Conservation (phyloP, 2,113 vertebrate genomes). For the Eonycteris spelaea region DNA sequence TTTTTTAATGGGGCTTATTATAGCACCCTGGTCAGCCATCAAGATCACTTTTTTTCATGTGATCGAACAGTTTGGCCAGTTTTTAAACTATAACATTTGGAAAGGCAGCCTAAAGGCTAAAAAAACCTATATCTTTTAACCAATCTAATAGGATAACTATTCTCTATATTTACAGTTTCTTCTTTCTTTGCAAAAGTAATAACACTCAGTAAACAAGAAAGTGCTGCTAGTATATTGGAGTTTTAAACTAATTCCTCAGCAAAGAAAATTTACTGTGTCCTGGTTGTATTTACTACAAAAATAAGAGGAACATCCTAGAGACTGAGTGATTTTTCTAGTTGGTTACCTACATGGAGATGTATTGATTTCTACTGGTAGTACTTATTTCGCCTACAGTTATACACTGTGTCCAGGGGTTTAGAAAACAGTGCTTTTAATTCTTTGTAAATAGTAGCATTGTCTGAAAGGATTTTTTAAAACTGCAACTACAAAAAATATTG, state of each 20-base stretch:
- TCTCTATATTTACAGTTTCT: conserved; percentile 18
- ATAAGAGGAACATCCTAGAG: conserved; percentile 41
- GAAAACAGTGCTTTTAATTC: conserved; percentile 73
- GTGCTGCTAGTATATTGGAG: conserved; percentile 35
- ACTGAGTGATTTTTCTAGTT: conserved; percentile 48
- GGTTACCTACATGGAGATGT: conserved; percentile 53
- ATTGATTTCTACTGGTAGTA: conserved; percentile 73
- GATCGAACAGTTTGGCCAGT: background rate
- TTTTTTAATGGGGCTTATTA: background rate
- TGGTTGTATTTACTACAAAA: conserved; percentile 52
- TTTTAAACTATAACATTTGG: background rate
- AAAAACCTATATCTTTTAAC: background rate
- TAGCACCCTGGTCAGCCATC: background rate
- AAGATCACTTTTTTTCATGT: background rate
- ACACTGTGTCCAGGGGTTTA: conserved; percentile 47
- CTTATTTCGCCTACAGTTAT: conserved; percentile 40
- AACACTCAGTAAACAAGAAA: conserved; percentile 47
- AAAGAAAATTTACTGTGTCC: background rate
- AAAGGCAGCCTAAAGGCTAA: background rate
- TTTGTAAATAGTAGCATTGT: conserved; percentile 62
- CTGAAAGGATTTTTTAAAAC: conserved; percentile 42
- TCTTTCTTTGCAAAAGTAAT: conserved; percentile 30
- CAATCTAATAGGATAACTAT: background rate
- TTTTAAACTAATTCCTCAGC: background rate
- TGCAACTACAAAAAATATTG: conserved; percentile 55